Conservation (phyloP, 2,113 vertebrate species). For the Meriones unguiculatus region DNA sequence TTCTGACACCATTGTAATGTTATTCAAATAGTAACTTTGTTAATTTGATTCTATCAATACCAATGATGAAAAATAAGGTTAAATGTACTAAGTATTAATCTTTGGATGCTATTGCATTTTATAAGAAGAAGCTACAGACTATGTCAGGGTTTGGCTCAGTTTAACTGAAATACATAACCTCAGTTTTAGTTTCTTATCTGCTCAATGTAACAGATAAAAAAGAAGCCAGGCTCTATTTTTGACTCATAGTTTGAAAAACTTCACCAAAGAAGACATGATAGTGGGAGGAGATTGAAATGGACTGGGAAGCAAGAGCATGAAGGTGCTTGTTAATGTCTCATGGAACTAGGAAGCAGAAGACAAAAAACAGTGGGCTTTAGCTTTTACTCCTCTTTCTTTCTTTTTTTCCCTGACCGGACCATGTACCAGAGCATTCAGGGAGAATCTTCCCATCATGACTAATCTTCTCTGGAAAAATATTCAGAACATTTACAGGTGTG, state of each 20-base stretch:
- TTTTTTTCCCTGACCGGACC: background rate
- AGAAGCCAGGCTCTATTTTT: background rate
- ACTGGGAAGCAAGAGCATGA: background rate
- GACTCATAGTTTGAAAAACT: background rate
- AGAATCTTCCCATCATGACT: no score
- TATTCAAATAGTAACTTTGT: background rate
- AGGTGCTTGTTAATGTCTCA: background rate
- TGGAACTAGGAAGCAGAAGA: background rate
- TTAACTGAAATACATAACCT: background rate
- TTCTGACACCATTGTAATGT: background rate
- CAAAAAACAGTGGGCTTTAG: no score
- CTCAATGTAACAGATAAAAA: background rate
- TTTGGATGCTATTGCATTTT: background rate
- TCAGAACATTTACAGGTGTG: background rate
- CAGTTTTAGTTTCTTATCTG: background rate
- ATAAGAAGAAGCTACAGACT: background rate
- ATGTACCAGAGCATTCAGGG: background rate
- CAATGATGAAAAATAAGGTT: background rate
- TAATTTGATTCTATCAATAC: background rate
- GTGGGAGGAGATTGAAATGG: background rate
- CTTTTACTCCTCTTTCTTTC: background rate
- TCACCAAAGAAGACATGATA: background rate
- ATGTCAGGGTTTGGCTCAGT: fast-evolving
- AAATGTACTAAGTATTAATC: background rate
- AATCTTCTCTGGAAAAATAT: background rate